Evolutionary conservation across 2,888 invertebrate species (phyloP), one percentile per base, ranked within the genome.

Genomic region (Axea sp.): DNA sequence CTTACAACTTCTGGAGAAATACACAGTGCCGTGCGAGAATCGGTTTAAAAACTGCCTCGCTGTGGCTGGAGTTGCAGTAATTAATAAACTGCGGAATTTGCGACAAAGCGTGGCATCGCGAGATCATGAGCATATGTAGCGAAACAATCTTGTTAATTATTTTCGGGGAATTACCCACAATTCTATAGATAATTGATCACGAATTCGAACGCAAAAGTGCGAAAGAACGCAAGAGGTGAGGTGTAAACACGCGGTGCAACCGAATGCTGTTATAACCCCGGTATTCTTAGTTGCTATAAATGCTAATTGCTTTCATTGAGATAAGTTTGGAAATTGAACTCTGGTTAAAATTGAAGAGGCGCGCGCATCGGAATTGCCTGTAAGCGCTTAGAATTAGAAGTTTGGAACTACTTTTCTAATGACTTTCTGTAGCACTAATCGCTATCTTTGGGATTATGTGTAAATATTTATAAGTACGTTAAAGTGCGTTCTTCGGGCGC

Each of bases 381-480:
- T 17, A 19, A 47, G 1, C 7, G 28, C 28, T 45, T 47, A 9
- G 14, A 47, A n/a, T 17, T 19, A 11, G 9, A 31, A 45, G 8
- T 45, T 45, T 45, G 30, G 11, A 47, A 47, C 33, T 33, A 49
- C 49, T 49, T 47, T 31, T 47, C 31, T n/a, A 31, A 47, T 49
- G 24, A 51, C 35, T 24, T 51, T 37, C 9, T 14, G 7, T 14
- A 37, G 37, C 15, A 15, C 8, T 26, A 37, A 51, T 51, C 26
- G 51, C 37, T 37, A 37, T 37, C 51, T 26, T 51, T 26, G 9
- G 35, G 9, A 26, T 51, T 37, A 35, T 26, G 24, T 15, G 37
- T 51, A 51, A 19, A 51, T 51, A 37, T 33, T 15, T 14, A 33
- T 33, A 51, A 51, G 19, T 31, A 47, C 31, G 17, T 14, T 24